A percentile compares a stretch with the other conserved stretches of the same genome.
phyloP scores from a whole-genome alignment of 2,113 vertebrate genomes.

The Rhodinocichla rosea region DNA sequence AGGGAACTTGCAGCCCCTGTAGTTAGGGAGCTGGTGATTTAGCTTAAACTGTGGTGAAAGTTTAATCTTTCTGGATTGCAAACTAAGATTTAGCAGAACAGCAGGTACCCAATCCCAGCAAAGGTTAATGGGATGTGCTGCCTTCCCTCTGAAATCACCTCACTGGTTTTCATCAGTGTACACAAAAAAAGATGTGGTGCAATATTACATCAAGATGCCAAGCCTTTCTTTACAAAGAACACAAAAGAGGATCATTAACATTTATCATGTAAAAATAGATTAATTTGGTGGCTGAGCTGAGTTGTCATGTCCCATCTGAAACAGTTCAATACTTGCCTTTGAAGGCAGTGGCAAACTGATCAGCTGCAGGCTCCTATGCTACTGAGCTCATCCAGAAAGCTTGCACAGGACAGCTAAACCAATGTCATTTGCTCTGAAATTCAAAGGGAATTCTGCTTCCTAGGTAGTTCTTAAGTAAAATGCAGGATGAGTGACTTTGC shows the following conservation, averaged over 20 bases:
- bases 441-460: neutral
- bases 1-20: neutral
- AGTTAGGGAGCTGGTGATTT: neutral
- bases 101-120: neutral
- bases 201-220: neutral
- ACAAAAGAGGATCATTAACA: neutral
- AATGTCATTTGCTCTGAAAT: slow-evolving; percentile 10
- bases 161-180: neutral
- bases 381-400: slow-evolving; percentile 1
- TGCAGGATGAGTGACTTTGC: neutral
- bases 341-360: neutral
- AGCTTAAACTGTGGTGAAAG: neutral
- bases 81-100: neutral
- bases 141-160: neutral
- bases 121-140: neutral
- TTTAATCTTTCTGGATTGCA: neutral
- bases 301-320: neutral
- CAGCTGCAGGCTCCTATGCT: neutral
- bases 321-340: neutral
- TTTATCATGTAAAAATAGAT: neutral
- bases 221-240: neutral
- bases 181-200: neutral
- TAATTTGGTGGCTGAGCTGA: neutral
- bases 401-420: neutral
- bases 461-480: neutral